These are phyloP conservation scores for Abramis brama DNA, from an alignment of 2,113 vertebrate species.

Conservation along the genomic window DNA sequence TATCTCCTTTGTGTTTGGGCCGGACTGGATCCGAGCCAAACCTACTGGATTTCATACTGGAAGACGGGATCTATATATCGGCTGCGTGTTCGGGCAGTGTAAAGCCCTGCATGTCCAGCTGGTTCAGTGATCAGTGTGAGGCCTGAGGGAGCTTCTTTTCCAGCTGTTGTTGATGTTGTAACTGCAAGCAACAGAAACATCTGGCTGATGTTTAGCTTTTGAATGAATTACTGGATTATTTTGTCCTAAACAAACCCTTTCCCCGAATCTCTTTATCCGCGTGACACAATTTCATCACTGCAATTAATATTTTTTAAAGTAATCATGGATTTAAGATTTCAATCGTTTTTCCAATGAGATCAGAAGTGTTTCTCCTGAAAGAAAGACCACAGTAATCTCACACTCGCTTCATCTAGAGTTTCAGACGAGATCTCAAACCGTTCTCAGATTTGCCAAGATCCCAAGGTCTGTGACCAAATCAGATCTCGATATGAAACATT, in stretches of 20 bases:
- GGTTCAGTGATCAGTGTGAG: not conserved
- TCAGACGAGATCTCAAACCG: not conserved
- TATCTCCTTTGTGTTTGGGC: not conserved
- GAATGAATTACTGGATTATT: not conserved
- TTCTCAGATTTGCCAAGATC: not conserved
- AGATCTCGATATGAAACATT: not conserved
- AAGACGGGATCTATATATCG: not conserved
- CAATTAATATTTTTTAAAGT: not conserved
- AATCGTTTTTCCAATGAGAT: not conserved
- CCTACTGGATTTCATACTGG: not conserved
- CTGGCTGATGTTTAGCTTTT: constrained; percentile 13
- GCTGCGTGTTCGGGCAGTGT: not conserved
- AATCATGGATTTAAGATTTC: not conserved
- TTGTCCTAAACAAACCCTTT: constrained; percentile 14
- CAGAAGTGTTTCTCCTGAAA: not conserved
- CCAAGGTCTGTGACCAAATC: not conserved
- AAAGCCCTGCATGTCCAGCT: not conserved
- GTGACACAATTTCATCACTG: not conserved
- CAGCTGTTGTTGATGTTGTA: constrained; percentile 2
- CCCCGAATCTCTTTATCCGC: not conserved
- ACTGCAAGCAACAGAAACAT: constrained; percentile 6
- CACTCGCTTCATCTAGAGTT: too few species aligned
- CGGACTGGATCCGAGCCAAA: not conserved
- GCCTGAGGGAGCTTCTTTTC: constrained; percentile 2
- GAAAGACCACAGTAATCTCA: not conserved